These are phyloP conservation scores for Margaritifera margaritifera DNA, from an alignment of 2,888 invertebrate species.

Conservation along the genomic window DNA sequence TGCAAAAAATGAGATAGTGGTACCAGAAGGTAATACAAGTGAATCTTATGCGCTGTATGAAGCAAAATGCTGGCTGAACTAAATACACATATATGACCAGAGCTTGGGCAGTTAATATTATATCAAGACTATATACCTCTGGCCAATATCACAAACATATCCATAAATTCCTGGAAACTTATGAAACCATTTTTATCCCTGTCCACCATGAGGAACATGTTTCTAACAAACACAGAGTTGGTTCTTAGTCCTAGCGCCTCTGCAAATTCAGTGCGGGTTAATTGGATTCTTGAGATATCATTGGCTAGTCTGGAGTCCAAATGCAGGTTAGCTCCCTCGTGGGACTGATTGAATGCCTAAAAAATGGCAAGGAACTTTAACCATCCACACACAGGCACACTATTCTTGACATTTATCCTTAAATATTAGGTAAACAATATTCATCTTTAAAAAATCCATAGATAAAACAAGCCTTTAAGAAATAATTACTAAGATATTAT, in stretches of 20 bases:
- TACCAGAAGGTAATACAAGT: no score
- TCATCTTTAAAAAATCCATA: no score
- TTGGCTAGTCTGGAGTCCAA: constrained; percentile 29
- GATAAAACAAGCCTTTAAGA: no score
- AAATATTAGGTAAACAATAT: no score
- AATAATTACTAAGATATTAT: no score
- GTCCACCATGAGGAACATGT: constrained; percentile 77
- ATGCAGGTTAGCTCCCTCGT: constrained; percentile 9
- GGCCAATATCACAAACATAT: constrained; percentile 77
- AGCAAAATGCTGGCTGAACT: no score
- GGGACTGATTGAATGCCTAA: constrained; percentile 30
- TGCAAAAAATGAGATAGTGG: no score
- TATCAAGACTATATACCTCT: constrained; percentile 69
- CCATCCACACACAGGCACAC: no score
- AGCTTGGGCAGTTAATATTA: no score
- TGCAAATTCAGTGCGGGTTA: constrained; percentile 76
- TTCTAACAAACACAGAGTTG: constrained; percentile 77
- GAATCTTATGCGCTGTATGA: neutral
- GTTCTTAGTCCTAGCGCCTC: constrained; percentile 77
- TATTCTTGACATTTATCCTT: no score
- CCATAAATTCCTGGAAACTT: constrained; percentile 78
- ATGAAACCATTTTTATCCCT: constrained; percentile 78
- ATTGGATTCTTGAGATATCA: constrained; percentile 43
- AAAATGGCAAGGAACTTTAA: no score
- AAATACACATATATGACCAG: no score